These are phyloP conservation scores for Epicampocera succincta DNA, from an alignment of 2,888 invertebrate genomes.

Conservation along the genomic window DNA sequence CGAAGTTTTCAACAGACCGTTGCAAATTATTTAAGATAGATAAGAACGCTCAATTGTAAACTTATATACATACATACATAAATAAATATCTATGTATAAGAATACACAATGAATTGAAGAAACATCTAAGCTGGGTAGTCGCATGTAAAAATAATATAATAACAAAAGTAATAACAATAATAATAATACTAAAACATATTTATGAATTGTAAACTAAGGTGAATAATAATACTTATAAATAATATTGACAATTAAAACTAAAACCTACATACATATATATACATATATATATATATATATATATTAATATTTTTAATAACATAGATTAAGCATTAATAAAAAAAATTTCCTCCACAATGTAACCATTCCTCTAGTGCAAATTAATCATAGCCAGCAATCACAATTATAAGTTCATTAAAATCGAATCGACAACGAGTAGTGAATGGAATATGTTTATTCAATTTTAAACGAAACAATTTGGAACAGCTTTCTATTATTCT, in stretches of 20 bases:
- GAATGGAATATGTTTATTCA: neutral
- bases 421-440: conserved; percentile 9
- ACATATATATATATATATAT: too few species aligned
- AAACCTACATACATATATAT: neutral
- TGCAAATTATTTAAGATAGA: neutral
- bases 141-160: conserved; percentile 80
- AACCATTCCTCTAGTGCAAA: conserved; percentile 21
- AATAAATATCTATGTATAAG: conserved; percentile 33
- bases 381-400: neutral
- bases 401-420: neutral
- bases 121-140: conserved; percentile 82
- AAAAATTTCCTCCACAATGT: neutral
- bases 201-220: conserved; percentile 51
- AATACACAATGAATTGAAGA: conserved; percentile 70
- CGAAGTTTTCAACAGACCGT: neutral
- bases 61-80: neutral
- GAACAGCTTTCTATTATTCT: too few species aligned
- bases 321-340: conserved; percentile 22
- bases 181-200: conserved; percentile 50
- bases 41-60: neutral
- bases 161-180: conserved; percentile 2
- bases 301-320: conserved; percentile 34
- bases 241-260: conserved; percentile 10
- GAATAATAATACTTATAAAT: conserved; percentile 37
- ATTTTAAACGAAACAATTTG: neutral